Evolutionary conservation across 2,113 vertebrate species (phyloP).

Genomic region (zebrafish (Danio rerio)): DNA sequence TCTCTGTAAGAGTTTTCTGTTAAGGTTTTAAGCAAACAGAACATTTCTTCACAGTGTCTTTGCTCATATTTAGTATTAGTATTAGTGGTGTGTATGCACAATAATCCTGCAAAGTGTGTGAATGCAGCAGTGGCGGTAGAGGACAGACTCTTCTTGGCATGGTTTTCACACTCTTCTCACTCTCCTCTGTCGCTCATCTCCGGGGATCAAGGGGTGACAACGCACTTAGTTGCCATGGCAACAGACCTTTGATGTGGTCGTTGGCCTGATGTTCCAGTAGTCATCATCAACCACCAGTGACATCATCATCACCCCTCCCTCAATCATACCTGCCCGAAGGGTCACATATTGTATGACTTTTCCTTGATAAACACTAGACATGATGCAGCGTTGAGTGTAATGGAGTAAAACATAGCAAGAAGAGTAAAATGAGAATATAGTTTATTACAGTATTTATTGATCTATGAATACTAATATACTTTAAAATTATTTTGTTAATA

Average conservation of each 20-base stretch:
- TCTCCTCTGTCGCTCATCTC: slow-evolving; percentile 33
- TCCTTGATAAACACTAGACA: background rate
- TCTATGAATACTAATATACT: too few species aligned
- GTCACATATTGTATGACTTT: slow-evolving; percentile 16
- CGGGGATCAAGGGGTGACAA: slow-evolving; percentile 68
- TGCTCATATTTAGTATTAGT: too few species aligned
- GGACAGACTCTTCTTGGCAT: too few species aligned
- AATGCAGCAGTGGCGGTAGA: too few species aligned
- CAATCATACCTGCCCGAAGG: slow-evolving; percentile 62
- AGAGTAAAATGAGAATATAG: too few species aligned
- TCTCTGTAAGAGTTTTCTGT: too few species aligned
- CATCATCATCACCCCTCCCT: slow-evolving; percentile 65
- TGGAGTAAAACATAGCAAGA: background rate
- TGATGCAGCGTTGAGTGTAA: background rate
- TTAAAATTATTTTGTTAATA: too few species aligned
- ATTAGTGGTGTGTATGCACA: too few species aligned
- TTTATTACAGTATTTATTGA: too few species aligned
- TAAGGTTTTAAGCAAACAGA: too few species aligned
- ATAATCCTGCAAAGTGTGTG: too few species aligned
- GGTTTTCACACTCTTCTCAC: slow-evolving; percentile 21
- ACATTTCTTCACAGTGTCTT: too few species aligned
- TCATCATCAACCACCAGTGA: slow-evolving; percentile 70
- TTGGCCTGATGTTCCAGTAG: slow-evolving; percentile 73
- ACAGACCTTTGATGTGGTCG: slow-evolving; percentile 77
- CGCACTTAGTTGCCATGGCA: slow-evolving; percentile 78